Conservation (phyloP, 1,140 invertebrate genomes). For the Leptoteleia sp. region DNA sequence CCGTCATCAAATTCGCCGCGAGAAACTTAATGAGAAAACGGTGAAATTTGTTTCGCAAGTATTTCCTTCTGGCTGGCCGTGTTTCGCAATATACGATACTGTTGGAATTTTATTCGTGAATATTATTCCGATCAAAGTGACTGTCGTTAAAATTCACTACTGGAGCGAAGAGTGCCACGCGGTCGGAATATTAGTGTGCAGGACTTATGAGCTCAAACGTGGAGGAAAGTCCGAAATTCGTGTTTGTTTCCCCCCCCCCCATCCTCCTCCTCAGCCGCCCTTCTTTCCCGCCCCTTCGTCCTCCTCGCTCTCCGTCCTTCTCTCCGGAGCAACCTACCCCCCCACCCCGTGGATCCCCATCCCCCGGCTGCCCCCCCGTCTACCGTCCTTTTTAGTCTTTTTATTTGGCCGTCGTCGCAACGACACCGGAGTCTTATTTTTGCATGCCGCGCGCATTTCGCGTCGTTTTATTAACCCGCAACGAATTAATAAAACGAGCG, state of each 20-base stretch:
- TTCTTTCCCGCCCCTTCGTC: neutral
- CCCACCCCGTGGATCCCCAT: no score
- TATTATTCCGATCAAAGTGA: conserved; percentile 67
- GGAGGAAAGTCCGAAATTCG: conserved; percentile 41
- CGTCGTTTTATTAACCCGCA: neutral
- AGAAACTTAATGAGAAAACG: conserved; percentile 34
- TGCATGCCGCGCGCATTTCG: neutral
- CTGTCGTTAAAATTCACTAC: conserved; percentile 63
- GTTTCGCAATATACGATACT: conserved; percentile 48
- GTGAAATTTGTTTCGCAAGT: conserved; percentile 40
- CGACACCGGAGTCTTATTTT: conserved; percentile 1
- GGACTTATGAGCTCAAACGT: conserved; percentile 44
- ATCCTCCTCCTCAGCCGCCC: neutral
- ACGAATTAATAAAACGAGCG: conserved; percentile 3
- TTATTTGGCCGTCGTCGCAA: neutral
- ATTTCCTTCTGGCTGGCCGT: conserved; percentile 15
- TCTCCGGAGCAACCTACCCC: no score
- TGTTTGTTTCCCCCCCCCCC: neutral
- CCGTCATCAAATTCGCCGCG: conserved; percentile 7
- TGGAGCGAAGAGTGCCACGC: conserved; percentile 57
- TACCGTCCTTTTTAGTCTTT: neutral
- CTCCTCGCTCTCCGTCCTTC: neutral
- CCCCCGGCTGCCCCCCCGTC: no score
- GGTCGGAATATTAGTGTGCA: conserved; percentile 64
- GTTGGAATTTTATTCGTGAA: conserved; percentile 55